phyloP scores from a whole-genome alignment of 2,888 invertebrate species.

The Calameuta idolon region DNA sequence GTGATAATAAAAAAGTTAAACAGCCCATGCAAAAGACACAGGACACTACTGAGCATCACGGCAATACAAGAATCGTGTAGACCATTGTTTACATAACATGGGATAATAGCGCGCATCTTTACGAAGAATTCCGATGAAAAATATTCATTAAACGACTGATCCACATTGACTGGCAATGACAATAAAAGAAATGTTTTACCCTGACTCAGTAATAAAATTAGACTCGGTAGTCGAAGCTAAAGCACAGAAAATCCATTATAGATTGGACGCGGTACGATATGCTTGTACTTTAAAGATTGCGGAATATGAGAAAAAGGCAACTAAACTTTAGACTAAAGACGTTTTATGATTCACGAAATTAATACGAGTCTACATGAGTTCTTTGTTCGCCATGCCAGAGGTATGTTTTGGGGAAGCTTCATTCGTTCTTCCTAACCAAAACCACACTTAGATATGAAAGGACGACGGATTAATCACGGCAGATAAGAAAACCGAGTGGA shows the following conservation, averaged over 20 bases:
- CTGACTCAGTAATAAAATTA: background rate
- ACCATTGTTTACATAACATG: constrained; percentile 20
- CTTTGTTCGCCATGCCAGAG: constrained; percentile 56
- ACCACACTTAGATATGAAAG: constrained; percentile 42
- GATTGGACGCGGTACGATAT: background rate
- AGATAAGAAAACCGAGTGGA: background rate
- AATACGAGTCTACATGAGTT: constrained; percentile 41
- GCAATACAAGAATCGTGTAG: constrained; percentile 47
- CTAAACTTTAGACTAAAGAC: background rate
- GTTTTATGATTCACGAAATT: background rate
- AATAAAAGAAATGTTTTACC: background rate
- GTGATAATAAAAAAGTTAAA: constrained; percentile 54
- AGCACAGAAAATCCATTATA: background rate
- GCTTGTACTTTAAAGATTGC: background rate
- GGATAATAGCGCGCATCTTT: background rate
- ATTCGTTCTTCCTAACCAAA: constrained; percentile 63
- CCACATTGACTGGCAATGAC: background rate
- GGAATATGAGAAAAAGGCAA: background rate
- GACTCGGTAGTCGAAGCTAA: background rate
- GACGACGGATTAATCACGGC: background rate
- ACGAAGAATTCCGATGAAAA: background rate
- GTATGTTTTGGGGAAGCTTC: constrained; percentile 66
- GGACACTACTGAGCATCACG: constrained; percentile 52
- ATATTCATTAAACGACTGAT: background rate
- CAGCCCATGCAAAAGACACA: constrained; percentile 59